Conservation (phyloP, 2,113 vertebrate species). For the Sisor rabdophorus region DNA sequence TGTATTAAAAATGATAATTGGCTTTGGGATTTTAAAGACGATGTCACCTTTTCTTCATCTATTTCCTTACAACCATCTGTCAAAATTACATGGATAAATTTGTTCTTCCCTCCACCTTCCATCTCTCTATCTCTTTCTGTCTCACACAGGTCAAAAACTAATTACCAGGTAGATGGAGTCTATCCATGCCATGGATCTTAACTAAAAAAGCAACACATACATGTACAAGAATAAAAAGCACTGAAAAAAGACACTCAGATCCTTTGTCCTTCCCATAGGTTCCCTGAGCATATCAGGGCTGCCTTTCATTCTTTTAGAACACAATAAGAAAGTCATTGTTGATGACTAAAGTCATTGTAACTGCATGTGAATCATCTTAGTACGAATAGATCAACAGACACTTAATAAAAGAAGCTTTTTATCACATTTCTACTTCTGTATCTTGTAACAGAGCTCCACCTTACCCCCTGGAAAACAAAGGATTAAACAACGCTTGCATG, state of each 20-base stretch:
- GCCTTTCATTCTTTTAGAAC: slow-evolving; percentile 11
- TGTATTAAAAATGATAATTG: slow-evolving; percentile 15
- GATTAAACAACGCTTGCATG: no score
- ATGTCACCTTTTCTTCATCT: slow-evolving; percentile 36
- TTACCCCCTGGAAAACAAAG: not conserved
- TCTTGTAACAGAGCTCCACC: not conserved
- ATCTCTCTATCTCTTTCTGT: not conserved
- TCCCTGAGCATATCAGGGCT: slow-evolving; percentile 4
- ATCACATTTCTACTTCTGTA: not conserved
- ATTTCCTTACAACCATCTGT: slow-evolving; percentile 40
- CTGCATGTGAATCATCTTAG: slow-evolving; percentile 13
- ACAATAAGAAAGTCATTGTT: slow-evolving; percentile 19
- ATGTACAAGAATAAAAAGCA: not conserved
- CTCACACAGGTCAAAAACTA: slow-evolving; percentile 35
- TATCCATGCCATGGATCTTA: not conserved
- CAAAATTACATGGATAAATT: slow-evolving; percentile 27
- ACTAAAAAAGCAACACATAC: not conserved
- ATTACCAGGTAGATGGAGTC: slow-evolving; percentile 10
- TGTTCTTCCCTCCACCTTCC: slow-evolving; percentile 12
- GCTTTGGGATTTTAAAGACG: slow-evolving; percentile 15
- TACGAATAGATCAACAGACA: slow-evolving; percentile 1
- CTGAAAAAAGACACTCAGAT: slow-evolving; percentile 23
- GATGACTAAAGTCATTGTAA: slow-evolving; percentile 11
- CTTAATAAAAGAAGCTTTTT: slow-evolving; percentile 1
- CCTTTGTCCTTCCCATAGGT: slow-evolving; percentile 16